Conservation (phyloP, 2,888 invertebrate genomes). For the Podotricha telesiphe region DNA sequence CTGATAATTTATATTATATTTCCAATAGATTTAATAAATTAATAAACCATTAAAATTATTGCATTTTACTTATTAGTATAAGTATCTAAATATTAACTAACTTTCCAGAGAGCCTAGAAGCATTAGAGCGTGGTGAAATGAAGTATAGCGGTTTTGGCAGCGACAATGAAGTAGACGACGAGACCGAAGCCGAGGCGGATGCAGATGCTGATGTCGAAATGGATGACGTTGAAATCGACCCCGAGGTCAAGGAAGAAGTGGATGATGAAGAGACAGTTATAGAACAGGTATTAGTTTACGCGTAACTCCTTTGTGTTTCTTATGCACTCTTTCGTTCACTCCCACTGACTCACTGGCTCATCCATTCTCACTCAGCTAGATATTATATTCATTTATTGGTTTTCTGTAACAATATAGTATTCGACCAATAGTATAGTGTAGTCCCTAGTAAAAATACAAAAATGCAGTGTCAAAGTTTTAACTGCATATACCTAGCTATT, state of each 20-base stretch:
- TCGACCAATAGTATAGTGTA: too few species aligned
- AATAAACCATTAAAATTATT: too few species aligned
- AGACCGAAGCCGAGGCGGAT: constrained; percentile 72
- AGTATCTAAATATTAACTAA: background rate
- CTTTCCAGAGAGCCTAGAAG: constrained; percentile 88
- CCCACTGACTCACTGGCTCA: too few species aligned
- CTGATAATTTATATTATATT: too few species aligned
- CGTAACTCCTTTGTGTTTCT: too few species aligned
- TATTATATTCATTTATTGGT: too few species aligned
- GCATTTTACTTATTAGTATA: too few species aligned
- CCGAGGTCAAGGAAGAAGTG: constrained; percentile 81
- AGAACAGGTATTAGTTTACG: constrained; percentile 35
- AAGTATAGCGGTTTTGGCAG: constrained; percentile 89
- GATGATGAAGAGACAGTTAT: constrained; percentile 83
- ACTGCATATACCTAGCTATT: too few species aligned
- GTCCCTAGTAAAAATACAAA: background rate
- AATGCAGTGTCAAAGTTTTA: background rate
- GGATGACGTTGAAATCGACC: constrained; percentile 53
- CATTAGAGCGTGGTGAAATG: constrained; percentile 93
- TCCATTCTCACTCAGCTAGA: too few species aligned
- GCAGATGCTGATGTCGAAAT: constrained; percentile 71
- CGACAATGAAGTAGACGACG: constrained; percentile 86
- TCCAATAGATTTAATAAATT: too few species aligned
- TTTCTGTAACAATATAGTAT: too few species aligned
- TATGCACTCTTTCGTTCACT: too few species aligned